Evolutionary conservation across 37 sponge, comb jelly and placozoan genomes (phyloP).

Genomic region (Spongilla lacustris): DNA sequence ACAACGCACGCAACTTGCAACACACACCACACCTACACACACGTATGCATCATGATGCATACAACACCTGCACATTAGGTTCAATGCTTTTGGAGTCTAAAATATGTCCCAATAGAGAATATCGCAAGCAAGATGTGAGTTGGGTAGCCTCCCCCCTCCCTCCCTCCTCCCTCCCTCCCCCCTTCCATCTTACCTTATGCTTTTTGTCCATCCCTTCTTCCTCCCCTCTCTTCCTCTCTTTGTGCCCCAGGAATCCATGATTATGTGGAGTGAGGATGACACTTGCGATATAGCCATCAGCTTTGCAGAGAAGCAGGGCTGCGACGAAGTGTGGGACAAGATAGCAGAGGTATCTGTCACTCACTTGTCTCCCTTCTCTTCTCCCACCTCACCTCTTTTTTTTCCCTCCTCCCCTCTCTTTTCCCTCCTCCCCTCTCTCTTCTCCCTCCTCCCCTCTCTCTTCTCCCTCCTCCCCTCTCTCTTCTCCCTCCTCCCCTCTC

Average conservation of each 20-base stretch:
- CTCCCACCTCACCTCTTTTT: too few relatives aligned
- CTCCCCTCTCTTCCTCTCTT: neutral
- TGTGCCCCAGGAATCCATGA: conserved; percentile 79
- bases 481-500: too few relatives aligned
- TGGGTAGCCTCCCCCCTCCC: neutral
- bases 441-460: neutral
- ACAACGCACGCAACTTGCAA: neutral
- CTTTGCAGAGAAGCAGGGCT: conserved; percentile 93
- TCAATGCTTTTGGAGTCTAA: conserved; percentile 91
- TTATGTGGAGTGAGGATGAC: conserved; percentile 95
- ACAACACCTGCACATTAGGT: conserved; percentile 31
- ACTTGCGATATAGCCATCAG: conserved; percentile 88
- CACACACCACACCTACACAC: neutral
- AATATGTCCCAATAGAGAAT: conserved; percentile 68
- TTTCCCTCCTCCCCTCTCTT: too few relatives aligned
- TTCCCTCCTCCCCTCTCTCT: neutral
- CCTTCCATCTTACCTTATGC: neutral
- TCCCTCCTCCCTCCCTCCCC: neutral
- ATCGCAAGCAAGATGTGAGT: conserved; percentile 86
- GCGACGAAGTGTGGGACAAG: conserved; percentile 93
- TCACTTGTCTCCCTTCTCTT: too few relatives aligned
- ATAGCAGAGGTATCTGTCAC: conserved; percentile 77
- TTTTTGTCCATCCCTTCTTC: too few relatives aligned
- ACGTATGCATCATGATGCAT: neutral
- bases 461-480: neutral